Base-by-base conservation (phyloP, 2,888 invertebrate species). In the Andrena dorsata region DNA sequence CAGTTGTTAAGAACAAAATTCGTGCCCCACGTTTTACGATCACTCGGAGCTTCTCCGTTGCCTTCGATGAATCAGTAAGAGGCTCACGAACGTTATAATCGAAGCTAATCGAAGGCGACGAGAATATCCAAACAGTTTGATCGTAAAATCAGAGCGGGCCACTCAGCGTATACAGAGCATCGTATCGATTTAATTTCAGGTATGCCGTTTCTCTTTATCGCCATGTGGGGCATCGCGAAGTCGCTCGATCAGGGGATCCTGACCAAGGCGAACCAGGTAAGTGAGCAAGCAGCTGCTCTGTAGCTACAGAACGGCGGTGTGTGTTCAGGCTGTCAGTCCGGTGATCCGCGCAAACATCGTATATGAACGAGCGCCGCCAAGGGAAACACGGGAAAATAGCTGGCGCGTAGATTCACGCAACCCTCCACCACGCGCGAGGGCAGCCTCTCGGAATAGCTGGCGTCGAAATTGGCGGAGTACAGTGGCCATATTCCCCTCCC, bases 151-250 rank as follows among this genome's bases (percentile, higher is more conserved):
- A 8, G 2, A 60, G 16, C n/a, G 2, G 8, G 30, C 2, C 60
- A n/a, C 16, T 3, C 32, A 5, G 0, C n/a, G 30, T 10, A 13
- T 32, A 10, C 10, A 6, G 16, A 10, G 10, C n/a, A 56, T 5
- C 13, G 3, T 26, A 13, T 58, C 70, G 35, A 56, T 73, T 66
- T 61, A 61, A 66, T 83, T 84, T 47, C 41, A 96, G 96, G 95
- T 78, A 88, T 95, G 23, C 96, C 96, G 7, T 90, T 95, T 35
- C 73, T 95, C 51, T 95, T 96, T 60, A 95, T 96, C 60, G 90
- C 94, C 7, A 90, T 94, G 30, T 96, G 96, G 96, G 95, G 94
- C 2, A 91, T 95, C 28, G 95, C 95, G 20, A 96, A 95, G 91
- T 92, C 93, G 32, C 82, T 94, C 56, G 92, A 88, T 75, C 85